phyloP scores from a whole-genome alignment of 2,888 invertebrate genomes.

The Argynnis bischoffii region DNA sequence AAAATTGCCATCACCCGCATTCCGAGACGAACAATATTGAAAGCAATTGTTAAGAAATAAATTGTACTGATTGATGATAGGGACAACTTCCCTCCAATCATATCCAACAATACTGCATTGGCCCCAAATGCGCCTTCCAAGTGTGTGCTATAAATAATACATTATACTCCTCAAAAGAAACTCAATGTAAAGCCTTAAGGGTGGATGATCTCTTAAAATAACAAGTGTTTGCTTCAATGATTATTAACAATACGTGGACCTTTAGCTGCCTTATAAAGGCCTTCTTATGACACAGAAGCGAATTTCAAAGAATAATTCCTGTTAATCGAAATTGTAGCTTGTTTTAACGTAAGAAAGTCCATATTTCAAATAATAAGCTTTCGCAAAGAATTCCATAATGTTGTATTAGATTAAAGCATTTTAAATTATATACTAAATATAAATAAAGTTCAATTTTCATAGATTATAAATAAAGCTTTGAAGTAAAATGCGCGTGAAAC shows the following conservation, averaged over 20 bases:
- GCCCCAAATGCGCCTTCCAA: constrained; percentile 74
- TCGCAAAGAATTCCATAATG: not conserved
- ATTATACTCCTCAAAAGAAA: constrained; percentile 73
- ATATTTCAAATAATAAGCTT: not conserved
- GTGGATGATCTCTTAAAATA: constrained; percentile 83
- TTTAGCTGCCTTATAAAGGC: constrained; percentile 79
- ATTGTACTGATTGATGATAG: constrained; percentile 64
- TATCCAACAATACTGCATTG: constrained; percentile 54
- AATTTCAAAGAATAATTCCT: constrained; percentile 15
- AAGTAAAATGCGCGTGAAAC: constrained; percentile 79
- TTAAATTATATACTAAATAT: constrained; percentile 30
- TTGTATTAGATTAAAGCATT: constrained; percentile 7
- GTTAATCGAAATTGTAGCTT: not conserved
- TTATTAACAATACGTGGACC: constrained; percentile 79
- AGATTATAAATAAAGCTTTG: constrained; percentile 48
- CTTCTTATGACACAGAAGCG: constrained; percentile 50
- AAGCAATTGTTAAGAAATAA: constrained; percentile 65
- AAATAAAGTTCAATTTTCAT: constrained; percentile 22
- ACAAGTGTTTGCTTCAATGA: constrained; percentile 83
- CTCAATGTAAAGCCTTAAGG: constrained; percentile 76
- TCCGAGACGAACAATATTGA: constrained; percentile 54
- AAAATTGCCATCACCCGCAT: constrained; percentile 32
- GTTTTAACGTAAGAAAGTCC: not conserved
- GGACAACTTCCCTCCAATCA: constrained; percentile 12
- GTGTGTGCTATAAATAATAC: constrained; percentile 81